Evolutionary conservation across 2,888 invertebrate genomes (phyloP).

Genomic region (Seira sanloemensis): DNA sequence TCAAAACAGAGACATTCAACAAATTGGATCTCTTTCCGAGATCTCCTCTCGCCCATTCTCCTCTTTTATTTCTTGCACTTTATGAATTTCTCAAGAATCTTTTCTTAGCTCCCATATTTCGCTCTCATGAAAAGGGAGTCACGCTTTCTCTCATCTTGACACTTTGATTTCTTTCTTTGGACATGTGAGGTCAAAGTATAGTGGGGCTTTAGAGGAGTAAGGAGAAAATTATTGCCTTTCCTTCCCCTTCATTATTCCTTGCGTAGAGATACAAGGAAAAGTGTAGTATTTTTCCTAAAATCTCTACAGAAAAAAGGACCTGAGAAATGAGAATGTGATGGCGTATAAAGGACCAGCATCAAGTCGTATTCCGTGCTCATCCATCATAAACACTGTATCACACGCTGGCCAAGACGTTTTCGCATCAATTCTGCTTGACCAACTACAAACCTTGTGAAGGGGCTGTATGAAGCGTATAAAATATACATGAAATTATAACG

Average conservation of each 20-base stretch:
- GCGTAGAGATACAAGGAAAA: neutral
- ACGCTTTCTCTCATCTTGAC: slow-evolving; percentile 50
- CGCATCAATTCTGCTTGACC: slow-evolving; percentile 43
- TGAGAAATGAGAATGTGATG: neutral
- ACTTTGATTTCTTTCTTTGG: slow-evolving; percentile 61
- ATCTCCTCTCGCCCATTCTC: slow-evolving; percentile 4
- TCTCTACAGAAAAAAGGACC: neutral
- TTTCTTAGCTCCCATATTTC: neutral
- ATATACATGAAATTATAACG: neutral
- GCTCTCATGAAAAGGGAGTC: slow-evolving; percentile 18
- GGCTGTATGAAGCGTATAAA: neutral
- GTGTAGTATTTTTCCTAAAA: neutral
- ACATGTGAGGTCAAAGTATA: slow-evolving; percentile 50
- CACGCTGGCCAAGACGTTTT: slow-evolving; percentile 41
- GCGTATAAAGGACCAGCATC: slow-evolving; percentile 25
- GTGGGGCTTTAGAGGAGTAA: neutral
- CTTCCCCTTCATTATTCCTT: slow-evolving; percentile 8
- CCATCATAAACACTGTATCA: slow-evolving; percentile 55
- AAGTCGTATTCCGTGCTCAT: slow-evolving; percentile 41
- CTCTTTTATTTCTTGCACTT: neutral
- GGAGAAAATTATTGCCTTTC: slow-evolving; percentile 44
- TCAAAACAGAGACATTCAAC: slow-evolving; percentile 52
- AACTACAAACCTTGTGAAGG: neutral
- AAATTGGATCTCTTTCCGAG: slow-evolving; percentile 48
- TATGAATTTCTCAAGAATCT: neutral